Percentiles rank a stretch among this genome's conserved stretches.
Evolutionary conservation across 2,888 invertebrate genomes (phyloP).

Genomic region (Lochmaea crataegi): DNA sequence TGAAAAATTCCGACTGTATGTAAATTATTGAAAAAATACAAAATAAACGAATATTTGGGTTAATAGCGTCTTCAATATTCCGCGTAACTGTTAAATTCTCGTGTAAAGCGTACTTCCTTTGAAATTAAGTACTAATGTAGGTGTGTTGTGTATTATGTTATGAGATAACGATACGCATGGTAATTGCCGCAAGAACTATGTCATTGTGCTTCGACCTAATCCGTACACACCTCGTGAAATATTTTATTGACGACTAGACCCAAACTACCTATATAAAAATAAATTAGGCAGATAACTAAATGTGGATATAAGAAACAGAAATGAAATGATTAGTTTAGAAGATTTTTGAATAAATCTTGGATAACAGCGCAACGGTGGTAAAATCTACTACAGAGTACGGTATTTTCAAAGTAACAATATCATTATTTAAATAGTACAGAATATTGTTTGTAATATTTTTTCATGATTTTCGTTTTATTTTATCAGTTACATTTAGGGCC

Average conservation of each 20-base stretch:
- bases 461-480: too few relatives aligned
- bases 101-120: slow-evolving; percentile 4
- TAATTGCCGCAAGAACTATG: background rate
- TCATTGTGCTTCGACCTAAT: background rate
- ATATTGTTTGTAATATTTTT: too few relatives aligned
- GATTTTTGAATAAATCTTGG: too few relatives aligned
- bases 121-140: slow-evolving; percentile 4
- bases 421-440: too few relatives aligned
- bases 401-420: too few relatives aligned
- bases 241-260: background rate
- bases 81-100: background rate
- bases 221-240: background rate
- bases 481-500: too few relatives aligned
- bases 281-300: too few relatives aligned
- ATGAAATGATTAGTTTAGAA: too few relatives aligned
- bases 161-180: background rate
- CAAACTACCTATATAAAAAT: too few relatives aligned
- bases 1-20: background rate
- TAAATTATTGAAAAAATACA: background rate
- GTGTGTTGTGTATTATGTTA: slow-evolving; percentile 7
- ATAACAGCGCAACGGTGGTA: too few relatives aligned
- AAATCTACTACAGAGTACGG: too few relatives aligned
- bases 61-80: slow-evolving; percentile 1
- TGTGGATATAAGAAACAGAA: too few relatives aligned
- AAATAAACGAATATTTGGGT: background rate